phyloP scores from a whole-genome alignment of 2,797 vertebrate genomes.

The Siniperca undulata region DNA sequence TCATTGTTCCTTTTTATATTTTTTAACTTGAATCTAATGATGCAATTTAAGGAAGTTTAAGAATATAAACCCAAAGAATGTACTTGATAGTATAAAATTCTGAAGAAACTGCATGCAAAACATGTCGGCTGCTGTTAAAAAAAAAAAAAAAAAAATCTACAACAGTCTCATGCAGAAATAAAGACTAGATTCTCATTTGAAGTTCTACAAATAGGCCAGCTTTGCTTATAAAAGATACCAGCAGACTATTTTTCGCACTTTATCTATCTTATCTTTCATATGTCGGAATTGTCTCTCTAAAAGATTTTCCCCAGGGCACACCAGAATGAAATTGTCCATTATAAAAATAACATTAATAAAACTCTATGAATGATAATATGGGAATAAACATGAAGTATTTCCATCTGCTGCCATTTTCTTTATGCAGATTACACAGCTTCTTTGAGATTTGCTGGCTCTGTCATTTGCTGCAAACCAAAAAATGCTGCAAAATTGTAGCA shows the following conservation, averaged over 20 bases:
- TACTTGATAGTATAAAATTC: background rate
- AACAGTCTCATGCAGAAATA: background rate
- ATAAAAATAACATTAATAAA: conserved; percentile 7
- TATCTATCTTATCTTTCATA: background rate
- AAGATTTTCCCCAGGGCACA: conserved; percentile 1
- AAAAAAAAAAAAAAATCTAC: background rate
- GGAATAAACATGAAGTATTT: background rate
- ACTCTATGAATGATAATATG: background rate
- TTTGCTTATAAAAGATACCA: background rate
- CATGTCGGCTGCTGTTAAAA: background rate
- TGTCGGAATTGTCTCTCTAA: background rate
- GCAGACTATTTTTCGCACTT: background rate
- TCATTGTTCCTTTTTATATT: background rate
- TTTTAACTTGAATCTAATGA: background rate
- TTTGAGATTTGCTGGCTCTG: background rate
- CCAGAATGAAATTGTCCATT: conserved; percentile 11
- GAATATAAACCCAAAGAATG: background rate
- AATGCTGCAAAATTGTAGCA: background rate
- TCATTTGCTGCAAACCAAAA: conserved; percentile 3
- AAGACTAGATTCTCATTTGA: background rate
- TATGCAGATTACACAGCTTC: background rate
- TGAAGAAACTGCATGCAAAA: background rate
- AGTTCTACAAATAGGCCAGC: background rate
- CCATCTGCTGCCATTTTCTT: background rate
- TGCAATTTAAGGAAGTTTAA: background rate